Base-by-base conservation (phyloP, 23 tunicate genomes). In the Halocynthia aurantium region DNA sequence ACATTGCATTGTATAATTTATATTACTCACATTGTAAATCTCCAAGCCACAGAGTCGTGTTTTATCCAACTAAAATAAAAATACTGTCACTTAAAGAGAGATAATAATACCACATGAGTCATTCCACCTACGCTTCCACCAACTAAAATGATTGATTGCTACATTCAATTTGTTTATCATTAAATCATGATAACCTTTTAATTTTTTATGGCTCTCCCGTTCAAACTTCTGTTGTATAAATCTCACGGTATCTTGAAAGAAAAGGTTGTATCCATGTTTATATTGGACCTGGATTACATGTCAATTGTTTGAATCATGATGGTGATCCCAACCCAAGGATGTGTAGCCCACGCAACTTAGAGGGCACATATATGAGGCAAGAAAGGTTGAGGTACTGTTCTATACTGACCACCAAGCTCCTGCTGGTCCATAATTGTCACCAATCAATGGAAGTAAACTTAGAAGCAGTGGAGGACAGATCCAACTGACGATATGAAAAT, bases 371-470 rank as follows among this genome's bases (percentile, higher is more conserved):
- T n/a, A n/a, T n/a, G n/a, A n/a, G n/a, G n/a, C n/a, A n/a, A n/a
- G n/a, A n/a, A 19, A 68, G 20, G 13, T 11, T 15, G 22, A n/a
- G 5, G 2, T 0, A 68, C 20, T 68, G 21, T 15, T 68, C 12
- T 15, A 12, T 15, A 51, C 85, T 72, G 61, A 81, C 85, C 98
- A 92, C 98, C 98, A 92, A 17, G 98, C 98, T 6, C 98, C 98
- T 72, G 98, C 98, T 19, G 88, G 98, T 7, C 98, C 98, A 69
- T 92, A 92, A 62, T 86, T 92, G 65, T 92, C 92, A 15, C 93
- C 98, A 79, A 83, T 83, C 5, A 92, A 79, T 7, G 98, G 98
- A 44, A 92, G 82, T 11, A 92, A 52, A 66, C 98, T 92, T 19
- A 92, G 18, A 10, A 92, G 57, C 10, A 92, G 69, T n/a, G 98